Conservation (phyloP, 2,888 invertebrate genomes). For the Zygothrica quintamaculata region DNA sequence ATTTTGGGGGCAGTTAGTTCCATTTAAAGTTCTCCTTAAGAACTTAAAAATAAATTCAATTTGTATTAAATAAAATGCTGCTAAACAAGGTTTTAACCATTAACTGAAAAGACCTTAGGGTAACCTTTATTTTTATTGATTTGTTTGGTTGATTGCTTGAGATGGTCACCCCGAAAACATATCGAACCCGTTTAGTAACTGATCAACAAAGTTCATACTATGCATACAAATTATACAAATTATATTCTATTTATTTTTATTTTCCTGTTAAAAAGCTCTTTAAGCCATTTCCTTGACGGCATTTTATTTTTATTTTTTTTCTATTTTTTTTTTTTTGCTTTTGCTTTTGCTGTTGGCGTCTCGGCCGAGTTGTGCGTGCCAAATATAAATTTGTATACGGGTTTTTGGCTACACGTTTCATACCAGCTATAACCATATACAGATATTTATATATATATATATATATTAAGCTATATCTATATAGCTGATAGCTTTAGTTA, state of each 20-base stretch:
- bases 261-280: not conserved
- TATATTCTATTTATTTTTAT: constrained; percentile 2
- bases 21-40: too few species aligned
- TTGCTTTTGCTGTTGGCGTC: constrained; percentile 60
- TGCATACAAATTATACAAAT: constrained; percentile 52
- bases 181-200: constrained; percentile 35
- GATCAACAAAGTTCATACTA: constrained; percentile 42
- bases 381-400: constrained; percentile 51
- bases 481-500: constrained; percentile 68
- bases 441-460: constrained; percentile 1
- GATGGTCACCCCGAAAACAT: too few species aligned
- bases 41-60: not conserved
- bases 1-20: too few species aligned
- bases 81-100: constrained; percentile 18
- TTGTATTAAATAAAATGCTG: constrained; percentile 19
- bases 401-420: constrained; percentile 59
- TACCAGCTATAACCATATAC: constrained; percentile 28
- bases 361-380: constrained; percentile 66
- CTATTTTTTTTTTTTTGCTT: too few species aligned
- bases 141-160: too few species aligned
- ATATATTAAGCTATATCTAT: constrained; percentile 10
- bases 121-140: constrained; percentile 3
- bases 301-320: too few species aligned
- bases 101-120: constrained; percentile 41
- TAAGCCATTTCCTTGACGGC: too few species aligned